Base-by-base conservation (phyloP, 2,113 vertebrate genomes). In the Burhinus oedicnemus region DNA sequence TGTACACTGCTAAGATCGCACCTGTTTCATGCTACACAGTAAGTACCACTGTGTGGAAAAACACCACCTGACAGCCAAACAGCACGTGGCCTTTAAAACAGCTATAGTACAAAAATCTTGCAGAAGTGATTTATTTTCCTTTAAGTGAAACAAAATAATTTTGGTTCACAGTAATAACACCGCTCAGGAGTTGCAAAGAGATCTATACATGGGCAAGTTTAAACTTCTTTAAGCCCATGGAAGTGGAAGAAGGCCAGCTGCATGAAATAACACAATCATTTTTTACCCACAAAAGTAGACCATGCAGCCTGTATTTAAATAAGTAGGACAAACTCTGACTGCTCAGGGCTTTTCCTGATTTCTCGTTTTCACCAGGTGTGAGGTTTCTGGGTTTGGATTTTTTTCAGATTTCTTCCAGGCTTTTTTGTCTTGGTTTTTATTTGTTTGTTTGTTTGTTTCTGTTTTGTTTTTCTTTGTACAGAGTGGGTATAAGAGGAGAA, bases 231-330 rank as follows among this genome's bases (percentile, higher is more conserved):
- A 26, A 83, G 38, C 32, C 49, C 54, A 45, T 47, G 29, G 47
- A 95, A 83, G 70, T 92, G 84, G 90, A 92, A 87, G 60, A 88
- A 49, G 54, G 54, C 36, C 77, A 94, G 78, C 74, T 90, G 90
- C 72, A 71, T 72, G 60, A 94, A 96, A 96, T 84, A 74, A 69
- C 70, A 94, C 29, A 68, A 87, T 40, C 4, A 52, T 36, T 62
- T 89, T 81, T 75, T 49, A 55, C 12, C 6, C 9, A 22, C 47
- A 82, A 75, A 92, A 89, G 51, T 61, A 34, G 80, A 88, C 80
- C 45, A 84, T 34, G 49, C 22, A 51, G 49, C 23, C 49, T 25
- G 8, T 84, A 34, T 79, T 69, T 76, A 52, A 82, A 78, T n/a
- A 64, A 57, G 19, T 42, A 75, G 40, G 26, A 19, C 54, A 80